A percentile compares a stretch with the other conserved stretches of the same genome.
Evolutionary conservation across 2,113 vertebrate genomes (phyloP).

Genomic region (Dipodomys spectabilis): DNA sequence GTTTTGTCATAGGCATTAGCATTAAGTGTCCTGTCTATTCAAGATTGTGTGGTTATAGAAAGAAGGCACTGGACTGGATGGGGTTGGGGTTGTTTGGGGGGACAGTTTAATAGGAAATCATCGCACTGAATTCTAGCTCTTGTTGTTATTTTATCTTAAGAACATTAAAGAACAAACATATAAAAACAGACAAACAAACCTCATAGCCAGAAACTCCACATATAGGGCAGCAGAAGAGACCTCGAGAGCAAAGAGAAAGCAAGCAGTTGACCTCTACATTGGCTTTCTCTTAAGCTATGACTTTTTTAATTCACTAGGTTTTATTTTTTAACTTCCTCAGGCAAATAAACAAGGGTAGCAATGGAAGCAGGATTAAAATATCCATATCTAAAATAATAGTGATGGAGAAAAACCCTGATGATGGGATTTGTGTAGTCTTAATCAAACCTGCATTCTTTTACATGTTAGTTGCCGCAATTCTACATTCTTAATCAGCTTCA

Average conservation of each 20-base stretch:
- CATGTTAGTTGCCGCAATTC: background rate
- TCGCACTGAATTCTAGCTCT: background rate
- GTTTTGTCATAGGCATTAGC: background rate
- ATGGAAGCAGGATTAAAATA: background rate
- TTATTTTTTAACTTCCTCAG: background rate
- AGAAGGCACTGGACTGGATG: background rate
- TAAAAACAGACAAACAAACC: background rate
- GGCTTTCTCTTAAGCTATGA: background rate
- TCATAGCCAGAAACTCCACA: background rate
- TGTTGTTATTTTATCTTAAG: background rate
- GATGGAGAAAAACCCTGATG: background rate
- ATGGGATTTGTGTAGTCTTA: rapidly evolving
- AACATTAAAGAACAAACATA: background rate
- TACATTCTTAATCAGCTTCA: background rate
- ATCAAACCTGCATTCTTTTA: background rate
- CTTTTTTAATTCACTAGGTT: background rate
- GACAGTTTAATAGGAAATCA: conserved; percentile 23
- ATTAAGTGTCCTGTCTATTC: background rate
- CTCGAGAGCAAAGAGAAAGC: background rate
- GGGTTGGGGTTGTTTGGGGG: no score
- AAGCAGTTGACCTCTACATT: background rate
- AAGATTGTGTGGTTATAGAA: background rate
- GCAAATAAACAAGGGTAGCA: background rate
- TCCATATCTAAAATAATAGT: background rate
- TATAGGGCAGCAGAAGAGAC: background rate